A percentile compares a stretch with the other conserved stretches of the same genome.
Conservation (phyloP, 2,113 vertebrate species). For the Himantopus leucocephalus region DNA sequence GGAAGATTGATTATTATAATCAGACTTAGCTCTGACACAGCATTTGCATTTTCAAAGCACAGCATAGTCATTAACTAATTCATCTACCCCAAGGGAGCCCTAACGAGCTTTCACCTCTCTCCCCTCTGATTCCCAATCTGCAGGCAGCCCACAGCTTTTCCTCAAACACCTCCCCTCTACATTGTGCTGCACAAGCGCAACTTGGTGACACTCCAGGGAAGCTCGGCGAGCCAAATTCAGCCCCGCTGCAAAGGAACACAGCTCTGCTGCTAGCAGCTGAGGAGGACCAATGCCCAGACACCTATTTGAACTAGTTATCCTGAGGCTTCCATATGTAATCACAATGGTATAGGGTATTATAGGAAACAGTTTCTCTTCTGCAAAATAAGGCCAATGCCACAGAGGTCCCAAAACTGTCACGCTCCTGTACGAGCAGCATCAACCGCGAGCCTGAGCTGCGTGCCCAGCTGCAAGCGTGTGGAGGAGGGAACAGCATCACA, state of each 20-base stretch:
- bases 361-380: background rate
- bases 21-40: slow-evolving; percentile 53
- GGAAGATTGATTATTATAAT: slow-evolving; percentile 65
- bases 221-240: background rate
- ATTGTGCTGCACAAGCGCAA: background rate
- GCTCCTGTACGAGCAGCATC: rapidly evolving
- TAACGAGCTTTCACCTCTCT: slow-evolving; percentile 51
- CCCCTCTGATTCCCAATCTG: slow-evolving; percentile 14
- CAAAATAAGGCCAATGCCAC: background rate
- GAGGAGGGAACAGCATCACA: background rate
- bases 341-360: background rate
- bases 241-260: background rate
- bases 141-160: background rate
- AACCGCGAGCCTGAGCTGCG: background rate
- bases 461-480: background rate
- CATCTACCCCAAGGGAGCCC: slow-evolving; percentile 48
- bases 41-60: slow-evolving; percentile 68
- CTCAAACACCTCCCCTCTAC: background rate
- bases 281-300: background rate
- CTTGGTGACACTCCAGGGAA: background rate
- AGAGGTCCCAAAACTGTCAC: background rate
- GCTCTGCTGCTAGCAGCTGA: background rate
- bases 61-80: slow-evolving; percentile 62
- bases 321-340: rapidly evolving
- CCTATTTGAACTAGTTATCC: background rate